phyloP scores from a whole-genome alignment of 2,888 invertebrate genomes.

The Cosmopolites sordidus region DNA sequence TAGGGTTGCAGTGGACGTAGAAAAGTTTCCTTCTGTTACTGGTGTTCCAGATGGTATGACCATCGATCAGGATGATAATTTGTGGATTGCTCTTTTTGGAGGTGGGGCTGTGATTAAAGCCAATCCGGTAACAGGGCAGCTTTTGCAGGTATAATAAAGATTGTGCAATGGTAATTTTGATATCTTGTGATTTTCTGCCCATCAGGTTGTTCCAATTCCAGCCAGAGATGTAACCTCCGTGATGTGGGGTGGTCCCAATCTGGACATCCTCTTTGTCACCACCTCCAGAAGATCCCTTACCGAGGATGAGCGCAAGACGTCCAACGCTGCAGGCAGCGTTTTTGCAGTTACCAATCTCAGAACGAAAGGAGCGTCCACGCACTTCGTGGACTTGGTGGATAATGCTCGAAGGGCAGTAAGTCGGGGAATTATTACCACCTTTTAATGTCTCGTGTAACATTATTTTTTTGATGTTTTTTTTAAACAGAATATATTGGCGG shows the following conservation, averaged over 20 bases:
- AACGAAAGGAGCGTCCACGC: constrained; percentile 37
- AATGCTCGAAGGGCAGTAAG: constrained; percentile 23
- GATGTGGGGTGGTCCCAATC: constrained; percentile 58
- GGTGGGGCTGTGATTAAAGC: constrained; percentile 60
- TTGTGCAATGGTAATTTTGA: too few species aligned
- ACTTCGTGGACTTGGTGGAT: constrained; percentile 34
- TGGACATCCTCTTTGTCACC: constrained; percentile 60
- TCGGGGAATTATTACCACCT: background rate
- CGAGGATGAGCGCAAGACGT: constrained; percentile 33
- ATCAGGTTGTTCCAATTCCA: constrained; percentile 48
- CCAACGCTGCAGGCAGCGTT: constrained; percentile 50
- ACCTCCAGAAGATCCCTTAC: constrained; percentile 42
- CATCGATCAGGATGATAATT: constrained; percentile 69
- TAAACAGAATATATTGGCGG: constrained; percentile 21
- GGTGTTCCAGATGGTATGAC: constrained; percentile 58
- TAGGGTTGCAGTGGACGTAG: constrained; percentile 33
- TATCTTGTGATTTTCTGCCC: background rate
- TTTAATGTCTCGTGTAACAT: too few species aligned
- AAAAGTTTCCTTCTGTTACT: constrained; percentile 22
- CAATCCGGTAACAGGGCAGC: constrained; percentile 47
- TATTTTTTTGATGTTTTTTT: background rate
- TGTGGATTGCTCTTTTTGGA: constrained; percentile 69
- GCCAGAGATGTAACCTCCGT: constrained; percentile 57
- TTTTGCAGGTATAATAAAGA: constrained; percentile 42
- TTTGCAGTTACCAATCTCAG: constrained; percentile 40